Evolutionary conservation across 2,797 vertebrate species (phyloP).

Genomic region (Phylloscopus collybita): DNA sequence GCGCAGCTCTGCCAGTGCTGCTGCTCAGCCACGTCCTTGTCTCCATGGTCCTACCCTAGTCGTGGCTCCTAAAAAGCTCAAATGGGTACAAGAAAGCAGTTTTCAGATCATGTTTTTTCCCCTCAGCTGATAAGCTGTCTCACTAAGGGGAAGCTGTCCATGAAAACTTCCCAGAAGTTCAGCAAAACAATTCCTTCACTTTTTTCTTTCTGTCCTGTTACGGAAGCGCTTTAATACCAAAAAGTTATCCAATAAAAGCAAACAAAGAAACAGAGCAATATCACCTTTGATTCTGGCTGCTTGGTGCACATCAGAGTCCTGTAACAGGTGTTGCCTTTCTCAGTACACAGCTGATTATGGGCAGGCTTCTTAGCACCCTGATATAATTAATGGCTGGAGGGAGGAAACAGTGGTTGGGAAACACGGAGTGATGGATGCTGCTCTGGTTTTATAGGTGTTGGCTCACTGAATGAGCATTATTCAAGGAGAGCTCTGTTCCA

Average conservation of each 20-base stretch:
- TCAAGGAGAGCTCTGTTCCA: neutral
- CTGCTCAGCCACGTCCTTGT: neutral
- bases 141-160: neutral
- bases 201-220: neutral
- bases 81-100: neutral
- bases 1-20: neutral
- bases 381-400: rapidly evolving
- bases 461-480: neutral
- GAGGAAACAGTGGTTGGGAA: neutral
- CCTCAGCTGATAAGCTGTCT: neutral
- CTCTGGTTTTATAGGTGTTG: neutral
- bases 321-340: neutral
- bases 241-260: neutral
- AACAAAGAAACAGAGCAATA: neutral
- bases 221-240: neutral
- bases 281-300: neutral
- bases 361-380: neutral
- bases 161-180: neutral
- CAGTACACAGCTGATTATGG: neutral
- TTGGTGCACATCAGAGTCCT: neutral
- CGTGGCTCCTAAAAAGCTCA: neutral
- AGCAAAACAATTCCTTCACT: neutral
- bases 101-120: neutral
- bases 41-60: neutral
- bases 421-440: rapidly evolving